Evolutionary conservation across 1,140 invertebrate species (phyloP).

Genomic region (Hylyphantes graminicola): DNA sequence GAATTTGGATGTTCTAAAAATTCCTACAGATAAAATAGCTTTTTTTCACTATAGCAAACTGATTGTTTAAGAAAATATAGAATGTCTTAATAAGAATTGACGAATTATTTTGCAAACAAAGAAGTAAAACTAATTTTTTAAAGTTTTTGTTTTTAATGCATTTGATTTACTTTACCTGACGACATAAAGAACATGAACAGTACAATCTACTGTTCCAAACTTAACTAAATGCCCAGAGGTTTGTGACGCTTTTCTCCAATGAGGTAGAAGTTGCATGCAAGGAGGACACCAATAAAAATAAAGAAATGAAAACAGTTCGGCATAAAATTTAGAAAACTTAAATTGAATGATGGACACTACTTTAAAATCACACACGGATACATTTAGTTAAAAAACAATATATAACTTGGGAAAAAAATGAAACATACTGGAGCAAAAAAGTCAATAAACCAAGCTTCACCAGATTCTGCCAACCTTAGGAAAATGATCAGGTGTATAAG

Average conservation of each 20-base stretch:
- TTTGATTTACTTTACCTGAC: conserved; percentile 58
- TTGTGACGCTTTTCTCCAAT: conserved; percentile 78
- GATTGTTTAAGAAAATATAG: no score
- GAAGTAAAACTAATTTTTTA: no score
- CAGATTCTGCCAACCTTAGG: conserved; percentile 66
- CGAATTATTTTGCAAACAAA: no score
- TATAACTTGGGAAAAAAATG: neutral
- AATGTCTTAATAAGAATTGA: no score
- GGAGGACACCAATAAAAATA: conserved; percentile 79
- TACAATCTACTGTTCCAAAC: conserved; percentile 76
- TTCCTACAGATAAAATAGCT: no score
- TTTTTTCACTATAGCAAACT: no score
- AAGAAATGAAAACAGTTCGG: neutral
- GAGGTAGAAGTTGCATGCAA: conserved; percentile 79
- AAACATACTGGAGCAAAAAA: conserved; percentile 78
- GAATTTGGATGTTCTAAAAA: no score
- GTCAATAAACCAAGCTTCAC: conserved; percentile 78
- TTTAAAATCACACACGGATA: conserved; percentile 23
- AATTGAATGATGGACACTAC: neutral
- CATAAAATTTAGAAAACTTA: no score
- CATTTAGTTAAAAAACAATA: conserved; percentile 3
- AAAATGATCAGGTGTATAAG: conserved; percentile 75
- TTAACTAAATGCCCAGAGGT: conserved; percentile 68
- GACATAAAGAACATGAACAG: conserved; percentile 69
- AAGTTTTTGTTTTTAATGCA: no score